phyloP scores from a whole-genome alignment of 2,113 vertebrate genomes.

The Limnothrissa miodon region DNA sequence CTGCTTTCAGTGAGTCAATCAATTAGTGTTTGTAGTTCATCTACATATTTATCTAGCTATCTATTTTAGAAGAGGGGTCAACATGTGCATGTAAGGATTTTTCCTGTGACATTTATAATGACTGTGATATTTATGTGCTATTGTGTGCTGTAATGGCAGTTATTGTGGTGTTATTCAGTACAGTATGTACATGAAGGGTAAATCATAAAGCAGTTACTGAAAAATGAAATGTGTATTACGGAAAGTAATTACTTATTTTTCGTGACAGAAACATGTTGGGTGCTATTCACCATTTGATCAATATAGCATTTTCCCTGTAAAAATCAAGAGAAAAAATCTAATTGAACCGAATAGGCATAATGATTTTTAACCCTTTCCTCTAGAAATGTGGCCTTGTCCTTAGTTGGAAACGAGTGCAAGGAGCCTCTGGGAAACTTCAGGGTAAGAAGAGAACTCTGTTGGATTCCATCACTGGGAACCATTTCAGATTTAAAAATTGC shows the following conservation, averaged over 20 bases:
- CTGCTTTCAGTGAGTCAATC: slow-evolving; percentile 86
- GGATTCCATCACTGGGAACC: slow-evolving; percentile 5
- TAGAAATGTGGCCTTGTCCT: slow-evolving; percentile 98
- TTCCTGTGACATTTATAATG: too few relatives aligned
- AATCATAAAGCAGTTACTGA: too few relatives aligned
- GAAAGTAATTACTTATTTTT: too few relatives aligned
- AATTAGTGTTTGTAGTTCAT: background rate
- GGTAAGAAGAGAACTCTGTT: slow-evolving; percentile 69
- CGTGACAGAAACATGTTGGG: background rate
- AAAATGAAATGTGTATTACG: background rate
- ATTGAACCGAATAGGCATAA: too few relatives aligned
- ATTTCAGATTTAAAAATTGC: background rate
- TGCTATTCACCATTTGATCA: background rate
- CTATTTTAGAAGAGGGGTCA: too few relatives aligned
- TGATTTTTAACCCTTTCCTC: slow-evolving; percentile 31
- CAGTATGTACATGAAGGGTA: too few relatives aligned
- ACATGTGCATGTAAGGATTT: too few relatives aligned
- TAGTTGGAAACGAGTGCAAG: slow-evolving; percentile 99
- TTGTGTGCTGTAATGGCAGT: too few relatives aligned
- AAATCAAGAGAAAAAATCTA: background rate
- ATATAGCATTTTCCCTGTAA: background rate
- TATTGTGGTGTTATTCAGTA: too few relatives aligned
- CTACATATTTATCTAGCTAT: background rate
- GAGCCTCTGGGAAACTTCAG: slow-evolving; percentile 98
- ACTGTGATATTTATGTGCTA: too few relatives aligned